Percentiles rank a stretch among this genome's conserved stretches.
Evolutionary conservation across 1,140 invertebrate species (phyloP).

Genomic region (Neotoxoptera formosana): DNA sequence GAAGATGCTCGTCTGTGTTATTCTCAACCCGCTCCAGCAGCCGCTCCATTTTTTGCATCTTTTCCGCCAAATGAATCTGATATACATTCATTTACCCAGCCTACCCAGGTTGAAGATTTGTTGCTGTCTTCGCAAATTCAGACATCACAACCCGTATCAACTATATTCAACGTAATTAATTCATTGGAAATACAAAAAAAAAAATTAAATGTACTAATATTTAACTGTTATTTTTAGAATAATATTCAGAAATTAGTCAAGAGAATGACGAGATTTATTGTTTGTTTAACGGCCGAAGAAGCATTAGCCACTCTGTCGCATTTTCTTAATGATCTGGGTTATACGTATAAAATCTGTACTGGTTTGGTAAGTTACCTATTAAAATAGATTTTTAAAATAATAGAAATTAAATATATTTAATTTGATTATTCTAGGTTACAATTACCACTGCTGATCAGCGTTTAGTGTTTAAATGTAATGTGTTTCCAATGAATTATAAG

Average conservation of each 20-base stretch:
- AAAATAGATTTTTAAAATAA: conserved; percentile 8
- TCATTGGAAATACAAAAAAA: background rate
- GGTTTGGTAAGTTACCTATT: conserved; percentile 67
- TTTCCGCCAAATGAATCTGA: conserved; percentile 50
- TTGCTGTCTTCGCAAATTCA: conserved; percentile 78
- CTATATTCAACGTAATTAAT: conserved; percentile 15
- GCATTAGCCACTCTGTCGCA: conserved; percentile 71
- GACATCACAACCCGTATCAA: conserved; percentile 60
- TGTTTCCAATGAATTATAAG: conserved; percentile 82
- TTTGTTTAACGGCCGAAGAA: conserved; percentile 72
- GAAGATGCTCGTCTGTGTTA: conserved; percentile 58
- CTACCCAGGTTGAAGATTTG: conserved; percentile 82
- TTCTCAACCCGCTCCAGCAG: conserved; percentile 58
- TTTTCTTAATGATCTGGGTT: conserved; percentile 72
- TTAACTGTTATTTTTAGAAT: conserved; percentile 65
- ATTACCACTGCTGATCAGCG: conserved; percentile 77
- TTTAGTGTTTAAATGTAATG: conserved; percentile 82
- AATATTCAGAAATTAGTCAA: conserved; percentile 83
- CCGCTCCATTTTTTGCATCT: conserved; percentile 14
- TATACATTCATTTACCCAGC: conserved; percentile 84
- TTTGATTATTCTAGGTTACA: conserved; percentile 73
- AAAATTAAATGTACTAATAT: accelerated
- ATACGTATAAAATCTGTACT: conserved; percentile 68
- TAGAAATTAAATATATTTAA: background rate
- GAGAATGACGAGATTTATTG: conserved; percentile 92